Evolutionary conservation across 2,797 vertebrate species (phyloP).

Genomic region (Epinephelus malabaricus): DNA sequence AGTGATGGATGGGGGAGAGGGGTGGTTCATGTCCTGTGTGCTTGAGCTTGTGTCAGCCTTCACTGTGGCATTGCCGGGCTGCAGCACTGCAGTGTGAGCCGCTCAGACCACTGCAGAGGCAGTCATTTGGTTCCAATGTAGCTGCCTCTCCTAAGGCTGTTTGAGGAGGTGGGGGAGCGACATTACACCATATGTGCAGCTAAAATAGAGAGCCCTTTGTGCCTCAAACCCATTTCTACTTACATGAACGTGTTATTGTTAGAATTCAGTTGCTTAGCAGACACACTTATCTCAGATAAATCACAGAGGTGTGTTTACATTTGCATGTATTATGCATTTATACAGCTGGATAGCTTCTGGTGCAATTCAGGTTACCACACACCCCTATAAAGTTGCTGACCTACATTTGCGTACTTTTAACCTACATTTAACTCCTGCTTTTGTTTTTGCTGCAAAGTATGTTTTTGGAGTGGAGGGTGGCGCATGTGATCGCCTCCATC

Average conservation of each 20-base stretch:
- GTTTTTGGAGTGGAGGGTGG: slow-evolving; percentile 10
- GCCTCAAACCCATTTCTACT: slow-evolving; percentile 66
- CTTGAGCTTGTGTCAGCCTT: slow-evolving; percentile 20
- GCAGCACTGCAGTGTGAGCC: slow-evolving; percentile 22
- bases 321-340: slow-evolving; percentile 60
- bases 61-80: not conserved
- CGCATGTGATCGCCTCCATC: slow-evolving; percentile 41
- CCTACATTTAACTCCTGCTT: slow-evolving; percentile 37
- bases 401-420: slow-evolving; percentile 52
- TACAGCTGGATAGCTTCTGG: slow-evolving; percentile 73
- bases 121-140: slow-evolving; percentile 44
- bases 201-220: slow-evolving; percentile 77
- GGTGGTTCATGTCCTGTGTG: slow-evolving; percentile 24
- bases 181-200: slow-evolving; percentile 65
- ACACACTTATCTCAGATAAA: slow-evolving; percentile 76
- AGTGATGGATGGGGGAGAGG: slow-evolving; percentile 45
- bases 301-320: slow-evolving; percentile 74
- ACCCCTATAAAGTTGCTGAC: slow-evolving; percentile 38
- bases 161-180: slow-evolving; percentile 51
- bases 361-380: slow-evolving; percentile 44
- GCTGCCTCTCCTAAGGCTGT: slow-evolving; percentile 47
- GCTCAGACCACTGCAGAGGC: slow-evolving; percentile 34
- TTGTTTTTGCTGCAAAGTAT: slow-evolving; percentile 26
- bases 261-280: slow-evolving; percentile 78
- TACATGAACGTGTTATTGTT: slow-evolving; percentile 79